Percentiles rank a stretch among this genome's conserved stretches.
phyloP scores from a whole-genome alignment of 2,888 invertebrate genomes.

The Oscheius sp. region DNA sequence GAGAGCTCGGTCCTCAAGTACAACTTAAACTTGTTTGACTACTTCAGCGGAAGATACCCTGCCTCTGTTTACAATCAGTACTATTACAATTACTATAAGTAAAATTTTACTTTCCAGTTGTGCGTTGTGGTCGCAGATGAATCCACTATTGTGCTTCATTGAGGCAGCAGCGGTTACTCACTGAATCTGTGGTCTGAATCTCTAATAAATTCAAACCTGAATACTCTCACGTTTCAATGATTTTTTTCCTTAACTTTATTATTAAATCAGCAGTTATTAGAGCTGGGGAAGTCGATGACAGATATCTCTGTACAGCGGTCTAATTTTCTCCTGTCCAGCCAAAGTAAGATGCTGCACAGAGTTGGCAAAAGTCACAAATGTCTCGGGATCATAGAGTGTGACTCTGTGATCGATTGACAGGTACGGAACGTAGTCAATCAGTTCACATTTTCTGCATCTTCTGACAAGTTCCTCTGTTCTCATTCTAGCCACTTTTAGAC shows the following conservation, averaged over 20 bases:
- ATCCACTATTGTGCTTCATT: not conserved
- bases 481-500: conserved; percentile 25
- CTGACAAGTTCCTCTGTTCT: conserved; percentile 19
- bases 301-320: conserved; percentile 5
- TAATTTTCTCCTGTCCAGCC: conserved; percentile 14
- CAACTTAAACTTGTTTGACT: not conserved
- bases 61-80: not conserved
- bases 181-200: not conserved
- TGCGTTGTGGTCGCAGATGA: not conserved
- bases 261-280: not conserved
- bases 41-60: conserved; percentile 3
- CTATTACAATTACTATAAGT: conserved; percentile 9
- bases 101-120: not conserved
- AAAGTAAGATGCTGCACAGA: conserved; percentile 13
- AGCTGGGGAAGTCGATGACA: conserved; percentile 7
- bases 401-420: not conserved
- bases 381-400: conserved; percentile 17
- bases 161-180: not conserved
- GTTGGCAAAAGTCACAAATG: conserved; percentile 18
- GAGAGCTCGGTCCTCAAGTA: not conserved
- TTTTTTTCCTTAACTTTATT: not conserved
- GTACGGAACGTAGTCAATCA: conserved; percentile 20
- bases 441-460: conserved; percentile 15
- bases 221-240: not conserved
- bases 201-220: not conserved